Conservation (phyloP, 2,888 invertebrate species). For the Shargacucullia verbasci region DNA sequence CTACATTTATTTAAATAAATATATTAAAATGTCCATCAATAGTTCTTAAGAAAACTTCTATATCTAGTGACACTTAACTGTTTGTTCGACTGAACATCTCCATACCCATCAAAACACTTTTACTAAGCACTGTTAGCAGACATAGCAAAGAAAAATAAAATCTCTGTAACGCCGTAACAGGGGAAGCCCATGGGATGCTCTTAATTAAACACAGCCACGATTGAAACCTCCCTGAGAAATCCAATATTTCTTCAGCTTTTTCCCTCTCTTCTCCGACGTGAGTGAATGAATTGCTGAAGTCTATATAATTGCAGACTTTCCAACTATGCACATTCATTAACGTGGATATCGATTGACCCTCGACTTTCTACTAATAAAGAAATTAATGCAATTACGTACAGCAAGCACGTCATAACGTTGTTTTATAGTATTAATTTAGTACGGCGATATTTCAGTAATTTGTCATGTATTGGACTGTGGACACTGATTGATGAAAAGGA, state of each 20-base stretch:
- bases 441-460: too few relatives aligned
- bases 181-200: constrained; percentile 70
- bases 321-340: constrained; percentile 10
- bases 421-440: too few relatives aligned
- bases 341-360: constrained; percentile 3
- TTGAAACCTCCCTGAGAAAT: constrained; percentile 80
- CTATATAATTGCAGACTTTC: constrained; percentile 48
- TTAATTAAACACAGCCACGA: constrained; percentile 83
- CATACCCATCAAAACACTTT: constrained; percentile 40
- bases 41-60: too few relatives aligned
- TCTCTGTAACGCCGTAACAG: constrained; percentile 64
- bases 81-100: too few relatives aligned
- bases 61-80: too few relatives aligned
- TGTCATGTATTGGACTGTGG: too few relatives aligned
- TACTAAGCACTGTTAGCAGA: constrained; percentile 40
- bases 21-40: too few relatives aligned
- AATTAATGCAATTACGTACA: too few relatives aligned
- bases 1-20: too few relatives aligned
- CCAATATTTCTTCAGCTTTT: constrained; percentile 74
- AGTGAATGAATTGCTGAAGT: constrained; percentile 60
- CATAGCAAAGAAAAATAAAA: constrained; percentile 58
- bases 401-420: too few relatives aligned
- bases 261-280: constrained; percentile 63
- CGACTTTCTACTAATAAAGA: background rate
- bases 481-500: too few relatives aligned